These are phyloP conservation scores for Drosophila kikkawai DNA, from an alignment of 1,140 invertebrate species.

Conservation along the genomic window DNA sequence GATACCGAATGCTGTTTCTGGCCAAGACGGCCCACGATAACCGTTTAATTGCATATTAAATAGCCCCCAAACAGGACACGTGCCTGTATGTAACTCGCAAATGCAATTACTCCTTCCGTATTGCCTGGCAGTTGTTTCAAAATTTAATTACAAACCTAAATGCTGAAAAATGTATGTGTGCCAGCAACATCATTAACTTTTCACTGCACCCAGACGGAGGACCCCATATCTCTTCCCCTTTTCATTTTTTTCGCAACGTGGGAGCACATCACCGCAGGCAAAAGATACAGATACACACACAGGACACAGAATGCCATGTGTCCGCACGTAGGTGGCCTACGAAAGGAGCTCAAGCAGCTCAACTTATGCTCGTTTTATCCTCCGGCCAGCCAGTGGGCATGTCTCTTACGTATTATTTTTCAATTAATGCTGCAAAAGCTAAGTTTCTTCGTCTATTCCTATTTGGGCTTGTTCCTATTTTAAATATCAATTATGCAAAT, in stretches of 20 bases:
- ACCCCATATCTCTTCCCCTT: not conserved
- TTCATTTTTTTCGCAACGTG: not conserved
- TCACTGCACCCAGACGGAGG: not conserved
- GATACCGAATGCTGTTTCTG: slow-evolving; percentile 6
- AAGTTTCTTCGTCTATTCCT: slow-evolving; percentile 4
- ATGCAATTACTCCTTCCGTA: slow-evolving; percentile 24
- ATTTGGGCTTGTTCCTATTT: slow-evolving; percentile 60
- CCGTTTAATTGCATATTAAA: slow-evolving; percentile 69
- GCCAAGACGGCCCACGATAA: slow-evolving; percentile 37
- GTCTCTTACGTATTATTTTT: slow-evolving; percentile 63
- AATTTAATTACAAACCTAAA: slow-evolving; percentile 79
- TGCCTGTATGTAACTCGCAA: slow-evolving; percentile 9
- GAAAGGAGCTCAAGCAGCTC: slow-evolving; percentile 32
- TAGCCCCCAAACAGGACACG: slow-evolving; percentile 20
- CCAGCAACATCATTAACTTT: slow-evolving; percentile 66
- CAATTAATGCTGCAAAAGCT: slow-evolving; percentile 58
- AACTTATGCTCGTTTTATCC: slow-evolving; percentile 4
- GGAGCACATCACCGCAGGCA: slow-evolving; percentile 24
- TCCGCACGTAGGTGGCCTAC: slow-evolving; percentile 25
- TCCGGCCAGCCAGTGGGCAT: slow-evolving; percentile 4
- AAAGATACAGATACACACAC: slow-evolving; percentile 9
- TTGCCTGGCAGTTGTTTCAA: slow-evolving; percentile 47
- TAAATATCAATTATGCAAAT: slow-evolving; percentile 81
- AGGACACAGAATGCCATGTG: slow-evolving; percentile 18
- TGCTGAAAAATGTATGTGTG: slow-evolving; percentile 50